These are phyloP conservation scores for Sandelia bainsii DNA, from an alignment of 2,797 vertebrate species.

Conservation along the genomic window DNA sequence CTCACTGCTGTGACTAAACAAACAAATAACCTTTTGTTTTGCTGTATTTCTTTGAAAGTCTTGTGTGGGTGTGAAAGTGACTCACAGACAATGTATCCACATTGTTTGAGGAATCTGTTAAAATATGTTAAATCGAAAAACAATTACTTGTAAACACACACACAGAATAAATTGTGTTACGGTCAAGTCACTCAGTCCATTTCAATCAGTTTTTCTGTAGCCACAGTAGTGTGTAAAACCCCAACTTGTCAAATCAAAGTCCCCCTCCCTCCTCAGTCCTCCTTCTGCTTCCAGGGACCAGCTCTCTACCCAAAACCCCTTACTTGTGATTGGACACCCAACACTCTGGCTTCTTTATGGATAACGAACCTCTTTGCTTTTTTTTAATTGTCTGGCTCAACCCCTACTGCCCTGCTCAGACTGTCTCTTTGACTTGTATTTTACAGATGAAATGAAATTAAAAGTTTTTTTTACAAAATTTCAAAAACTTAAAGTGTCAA, in stretches of 20 bases:
- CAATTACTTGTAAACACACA: constrained; percentile 2
- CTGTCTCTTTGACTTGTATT: constrained; percentile 76
- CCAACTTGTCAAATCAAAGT: constrained; percentile 59
- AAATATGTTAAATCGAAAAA: constrained; percentile 30
- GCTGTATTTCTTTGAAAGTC: constrained; percentile 77
- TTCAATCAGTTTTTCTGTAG: constrained; percentile 58
- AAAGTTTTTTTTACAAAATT: constrained; percentile 7
- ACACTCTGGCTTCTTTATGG: constrained; percentile 81
- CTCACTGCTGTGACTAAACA: constrained; percentile 97
- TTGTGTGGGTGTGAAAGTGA: constrained; percentile 46
- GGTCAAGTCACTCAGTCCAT: constrained; percentile 19
- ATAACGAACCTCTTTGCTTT: constrained; percentile 80
- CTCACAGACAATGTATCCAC: constrained; percentile 28
- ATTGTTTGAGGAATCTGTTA: constrained; percentile 22
- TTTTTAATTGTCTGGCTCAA: constrained; percentile 67
- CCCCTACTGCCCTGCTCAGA: constrained; percentile 60
- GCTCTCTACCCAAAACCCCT: constrained; percentile 49
- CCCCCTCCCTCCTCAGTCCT: constrained; percentile 46
- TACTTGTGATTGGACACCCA: constrained; percentile 67
- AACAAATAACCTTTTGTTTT: constrained; percentile 76
- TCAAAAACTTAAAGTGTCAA: constrained; percentile 31
- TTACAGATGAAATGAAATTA: constrained; percentile 9
- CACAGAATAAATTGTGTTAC: background rate
- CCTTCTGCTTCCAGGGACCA: constrained; percentile 71
- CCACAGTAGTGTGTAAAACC: constrained; percentile 88